Evolutionary conservation across 1,140 invertebrate species (phyloP).

Genomic region (Lithobius niger): DNA sequence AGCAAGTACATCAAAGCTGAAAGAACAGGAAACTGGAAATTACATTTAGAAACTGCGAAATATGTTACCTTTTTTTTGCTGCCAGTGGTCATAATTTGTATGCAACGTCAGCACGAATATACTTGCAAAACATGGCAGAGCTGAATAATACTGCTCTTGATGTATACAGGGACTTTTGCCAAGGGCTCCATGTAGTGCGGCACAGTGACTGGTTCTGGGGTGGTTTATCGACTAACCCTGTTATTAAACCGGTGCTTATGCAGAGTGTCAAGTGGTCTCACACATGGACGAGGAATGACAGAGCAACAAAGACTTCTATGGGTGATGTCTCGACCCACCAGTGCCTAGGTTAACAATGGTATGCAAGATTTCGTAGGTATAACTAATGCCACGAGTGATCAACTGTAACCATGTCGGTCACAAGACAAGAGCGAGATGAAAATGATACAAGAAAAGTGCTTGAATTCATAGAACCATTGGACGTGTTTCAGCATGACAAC

Average conservation of each 20-base stretch:
- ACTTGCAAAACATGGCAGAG: neutral
- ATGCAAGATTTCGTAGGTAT: neutral
- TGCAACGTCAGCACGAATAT: neutral
- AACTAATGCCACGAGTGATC: neutral
- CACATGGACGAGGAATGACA: neutral
- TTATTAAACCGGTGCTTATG: too few species aligned
- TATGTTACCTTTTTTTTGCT: neutral
- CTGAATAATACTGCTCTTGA: neutral
- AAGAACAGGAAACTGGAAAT: neutral
- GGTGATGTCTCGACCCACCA: neutral
- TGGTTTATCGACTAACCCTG: slow-evolving; percentile 19
- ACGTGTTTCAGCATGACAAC: too few species aligned
- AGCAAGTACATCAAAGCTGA: neutral
- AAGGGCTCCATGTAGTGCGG: neutral
- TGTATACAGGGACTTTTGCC: neutral
- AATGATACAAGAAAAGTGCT: too few species aligned
- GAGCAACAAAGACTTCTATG: neutral
- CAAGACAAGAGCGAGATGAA: neutral
- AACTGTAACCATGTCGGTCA: neutral
- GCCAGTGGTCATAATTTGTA: neutral
- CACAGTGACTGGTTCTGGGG: slow-evolving; percentile 19
- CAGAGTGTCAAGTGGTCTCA: too few species aligned
- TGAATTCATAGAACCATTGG: too few species aligned
- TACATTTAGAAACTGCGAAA: neutral
- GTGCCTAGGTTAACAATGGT: neutral